These are phyloP conservation scores for Lateolabrax maculatus DNA, from an alignment of 2,797 vertebrate species.

Conservation along the genomic window DNA sequence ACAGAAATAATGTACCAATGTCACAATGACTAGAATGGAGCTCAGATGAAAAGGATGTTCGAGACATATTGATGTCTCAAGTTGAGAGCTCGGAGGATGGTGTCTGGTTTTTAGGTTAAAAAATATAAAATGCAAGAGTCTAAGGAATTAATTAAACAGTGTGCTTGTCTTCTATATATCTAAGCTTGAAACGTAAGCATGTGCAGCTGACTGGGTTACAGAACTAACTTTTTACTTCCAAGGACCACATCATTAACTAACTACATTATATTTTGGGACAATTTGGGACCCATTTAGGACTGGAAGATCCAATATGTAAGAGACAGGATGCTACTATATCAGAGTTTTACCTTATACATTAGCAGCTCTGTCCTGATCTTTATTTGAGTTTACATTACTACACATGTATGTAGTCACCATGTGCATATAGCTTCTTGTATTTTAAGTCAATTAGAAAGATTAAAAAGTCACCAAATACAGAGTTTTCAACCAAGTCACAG, in stretches of 20 bases:
- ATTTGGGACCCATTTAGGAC: too few species aligned
- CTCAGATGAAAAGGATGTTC: not conserved
- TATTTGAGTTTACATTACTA: too few species aligned
- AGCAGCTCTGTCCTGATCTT: too few species aligned
- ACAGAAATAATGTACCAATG: not conserved
- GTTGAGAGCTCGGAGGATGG: not conserved
- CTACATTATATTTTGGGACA: too few species aligned
- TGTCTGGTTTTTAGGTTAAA: not conserved
- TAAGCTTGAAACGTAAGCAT: not conserved
- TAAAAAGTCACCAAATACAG: not conserved
- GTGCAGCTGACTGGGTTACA: not conserved
- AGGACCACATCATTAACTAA: not conserved
- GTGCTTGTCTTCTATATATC: not conserved
- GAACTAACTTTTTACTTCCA: too few species aligned
- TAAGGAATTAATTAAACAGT: too few species aligned
- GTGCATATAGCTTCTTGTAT: too few species aligned
- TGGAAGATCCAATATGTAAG: too few species aligned
- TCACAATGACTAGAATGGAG: too few species aligned
- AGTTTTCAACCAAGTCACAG: not conserved
- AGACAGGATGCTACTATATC: too few species aligned
- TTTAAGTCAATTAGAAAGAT: not conserved
- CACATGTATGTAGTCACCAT: not conserved
- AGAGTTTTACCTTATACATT: too few species aligned
- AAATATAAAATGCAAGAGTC: not conserved
- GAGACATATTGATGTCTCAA: not conserved